A percentile compares a stretch with the other conserved stretches of the same genome.
Evolutionary conservation across 1,140 invertebrate species (phyloP).

Genomic region (Armadillidium nasatum): DNA sequence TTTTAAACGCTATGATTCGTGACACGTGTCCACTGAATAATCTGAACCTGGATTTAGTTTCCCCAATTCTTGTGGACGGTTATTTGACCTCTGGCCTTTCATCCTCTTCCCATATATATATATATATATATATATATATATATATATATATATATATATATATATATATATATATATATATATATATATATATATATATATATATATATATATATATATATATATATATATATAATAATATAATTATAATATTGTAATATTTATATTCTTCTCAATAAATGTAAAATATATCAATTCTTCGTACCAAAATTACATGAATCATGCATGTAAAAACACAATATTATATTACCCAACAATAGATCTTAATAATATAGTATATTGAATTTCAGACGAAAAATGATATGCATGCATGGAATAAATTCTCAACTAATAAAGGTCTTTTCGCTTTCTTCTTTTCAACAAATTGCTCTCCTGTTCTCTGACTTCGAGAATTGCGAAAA

Average conservation of each 20-base stretch:
- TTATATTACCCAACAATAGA: not conserved
- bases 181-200: conserved; percentile 14
- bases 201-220: not conserved
- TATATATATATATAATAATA: not conserved
- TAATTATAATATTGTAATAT: not conserved
- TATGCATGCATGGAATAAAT: not conserved
- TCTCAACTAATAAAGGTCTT: not conserved
- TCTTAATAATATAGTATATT: conserved; percentile 4
- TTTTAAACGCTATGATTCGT: too few species aligned
- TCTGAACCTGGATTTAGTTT: too few species aligned
- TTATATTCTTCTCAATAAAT: conserved; percentile 8
- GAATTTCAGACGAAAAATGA: conserved; percentile 1
- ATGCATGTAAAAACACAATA: not conserved
- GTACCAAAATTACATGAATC: not conserved
- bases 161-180: conserved; percentile 15
- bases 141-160: conserved; percentile 11
- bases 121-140: not conserved
- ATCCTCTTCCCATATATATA: too few species aligned
- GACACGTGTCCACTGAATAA: too few species aligned
- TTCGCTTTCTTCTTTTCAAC: conserved; percentile 8
- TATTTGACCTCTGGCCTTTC: too few species aligned
- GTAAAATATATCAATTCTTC: conserved; percentile 6
- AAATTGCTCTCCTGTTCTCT: conserved; percentile 7
- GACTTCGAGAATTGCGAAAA: not conserved
- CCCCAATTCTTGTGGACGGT: too few species aligned